phyloP scores from a whole-genome alignment of 2,797 vertebrate genomes.

The Ctenosaura bakeri region DNA sequence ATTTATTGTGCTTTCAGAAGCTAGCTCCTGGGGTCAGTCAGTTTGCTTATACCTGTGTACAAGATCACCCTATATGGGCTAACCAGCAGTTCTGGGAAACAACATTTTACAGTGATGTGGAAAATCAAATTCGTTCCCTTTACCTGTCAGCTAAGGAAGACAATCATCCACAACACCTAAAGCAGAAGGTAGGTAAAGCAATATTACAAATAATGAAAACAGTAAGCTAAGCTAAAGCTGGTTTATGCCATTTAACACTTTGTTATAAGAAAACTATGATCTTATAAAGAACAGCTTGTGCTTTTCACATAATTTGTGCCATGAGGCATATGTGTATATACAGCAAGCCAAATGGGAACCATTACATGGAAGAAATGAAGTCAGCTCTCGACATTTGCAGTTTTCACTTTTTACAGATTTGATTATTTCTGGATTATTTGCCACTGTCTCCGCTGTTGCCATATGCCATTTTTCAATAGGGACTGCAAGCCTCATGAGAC shows the following conservation, averaged over 20 bases:
- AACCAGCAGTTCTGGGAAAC: conserved; percentile 99
- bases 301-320: background rate
- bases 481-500: too few relatives aligned
- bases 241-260: background rate
- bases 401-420: too few relatives aligned
- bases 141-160: conserved; percentile 90
- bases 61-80: conserved; percentile 97
- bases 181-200: conserved; percentile 84
- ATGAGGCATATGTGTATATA: background rate
- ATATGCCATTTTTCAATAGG: too few relatives aligned
- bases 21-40: conserved; percentile 94
- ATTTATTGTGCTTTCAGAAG: conserved; percentile 84
- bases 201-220: background rate
- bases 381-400: too few relatives aligned
- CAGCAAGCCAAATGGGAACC: background rate
- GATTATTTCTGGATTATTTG: too few relatives aligned
- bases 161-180: conserved; percentile 79
- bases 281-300: background rate
- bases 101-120: conserved; percentile 96
- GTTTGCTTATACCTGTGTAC: conserved; percentile 97
- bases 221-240: background rate
- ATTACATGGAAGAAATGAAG: background rate
- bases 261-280: background rate
- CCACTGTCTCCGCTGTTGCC: too few relatives aligned
- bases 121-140: conserved; percentile 93